Evolutionary conservation across 1,140 invertebrate species (phyloP), one percentile per base, ranked within the genome.

Genomic region (Panagrolaimus sp.): DNA sequence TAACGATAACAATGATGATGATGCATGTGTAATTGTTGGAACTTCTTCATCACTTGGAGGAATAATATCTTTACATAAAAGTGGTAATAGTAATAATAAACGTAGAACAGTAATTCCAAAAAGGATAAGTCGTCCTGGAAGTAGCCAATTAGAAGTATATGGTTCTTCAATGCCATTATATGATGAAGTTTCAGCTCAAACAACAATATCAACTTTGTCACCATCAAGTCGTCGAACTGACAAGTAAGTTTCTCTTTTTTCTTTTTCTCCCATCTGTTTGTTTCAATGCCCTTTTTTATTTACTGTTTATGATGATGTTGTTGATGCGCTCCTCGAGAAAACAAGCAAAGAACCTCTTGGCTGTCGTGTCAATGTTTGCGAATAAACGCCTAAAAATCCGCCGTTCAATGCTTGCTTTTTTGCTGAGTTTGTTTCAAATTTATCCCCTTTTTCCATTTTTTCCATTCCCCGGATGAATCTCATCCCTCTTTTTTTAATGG

Each of bases 181-280:
- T 57, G 51, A 57, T 16, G 51, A 57, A 57, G 51, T 57, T 57
- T 57, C 51, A 57, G 51, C 51, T 3, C 51, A 57, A 57, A 57
- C 51, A 11, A 57, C 51, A 20, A 57, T 27, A 25, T 57, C 51
- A 11, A 57, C 51, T 25, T 57, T 57, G 51, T 57, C 51, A 27
- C 51, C 51, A 5, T 27, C 20, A 3, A 57, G 51, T 57, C 51
- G 51, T 57, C 51, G 51, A 20, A 57, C 51, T 57, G 51, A 57
- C 51, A 57, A 57, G 51, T 57, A 57, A 57, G 51, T 57, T 57
- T 53, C 20, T 20, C 20, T 57, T 27, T 57, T n/a, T n/a, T n/a
- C n/a, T n/a, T n/a, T n/a, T n/a, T 25, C 20, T 57, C 11, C 20
- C 51, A 25, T 27, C 27, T 57, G 51, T 20, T 57, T 27, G 27